These are phyloP conservation scores for Camponotus vicinus DNA, from an alignment of 1,140 invertebrate species.

Conservation along the genomic window DNA sequence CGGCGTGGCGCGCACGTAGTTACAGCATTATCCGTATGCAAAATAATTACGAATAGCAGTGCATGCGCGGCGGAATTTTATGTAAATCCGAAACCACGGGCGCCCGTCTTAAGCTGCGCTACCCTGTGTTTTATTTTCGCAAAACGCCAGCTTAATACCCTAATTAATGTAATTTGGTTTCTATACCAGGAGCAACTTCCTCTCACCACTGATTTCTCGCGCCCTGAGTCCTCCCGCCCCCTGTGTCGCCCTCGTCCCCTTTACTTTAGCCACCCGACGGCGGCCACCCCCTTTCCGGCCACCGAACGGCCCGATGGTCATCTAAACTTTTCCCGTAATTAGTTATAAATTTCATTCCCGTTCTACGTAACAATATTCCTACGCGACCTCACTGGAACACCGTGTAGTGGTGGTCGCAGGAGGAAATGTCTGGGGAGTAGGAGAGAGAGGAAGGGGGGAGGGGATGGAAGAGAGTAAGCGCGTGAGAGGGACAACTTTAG, in stretches of 20 bases:
- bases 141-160: conserved; percentile 75
- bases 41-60: conserved; percentile 64
- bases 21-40: conserved; percentile 61
- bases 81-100: conserved; percentile 69
- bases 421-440: conserved; percentile 54
- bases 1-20: conserved; percentile 48
- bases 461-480: conserved; percentile 6
- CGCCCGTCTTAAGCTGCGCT: conserved; percentile 77
- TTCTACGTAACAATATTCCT: conserved; percentile 82
- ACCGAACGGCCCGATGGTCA: conserved; percentile 77
- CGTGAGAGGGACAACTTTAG: conserved; percentile 45
- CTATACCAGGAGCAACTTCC: conserved; percentile 71
- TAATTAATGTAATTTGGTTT: conserved; percentile 81
- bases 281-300: conserved; percentile 66
- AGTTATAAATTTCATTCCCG: conserved; percentile 84
- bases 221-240: background rate
- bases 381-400: conserved; percentile 72
- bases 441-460: conserved; percentile 61
- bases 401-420: conserved; percentile 67
- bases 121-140: conserved; percentile 58
- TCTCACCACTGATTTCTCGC: conserved; percentile 46
- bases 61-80: conserved; percentile 68
- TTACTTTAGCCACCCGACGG: conserved; percentile 53
- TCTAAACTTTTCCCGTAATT: conserved; percentile 84
- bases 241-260: background rate